Evolutionary conservation across 2,797 vertebrate genomes (phyloP).

Genomic region (Sorex maritimensis): DNA sequence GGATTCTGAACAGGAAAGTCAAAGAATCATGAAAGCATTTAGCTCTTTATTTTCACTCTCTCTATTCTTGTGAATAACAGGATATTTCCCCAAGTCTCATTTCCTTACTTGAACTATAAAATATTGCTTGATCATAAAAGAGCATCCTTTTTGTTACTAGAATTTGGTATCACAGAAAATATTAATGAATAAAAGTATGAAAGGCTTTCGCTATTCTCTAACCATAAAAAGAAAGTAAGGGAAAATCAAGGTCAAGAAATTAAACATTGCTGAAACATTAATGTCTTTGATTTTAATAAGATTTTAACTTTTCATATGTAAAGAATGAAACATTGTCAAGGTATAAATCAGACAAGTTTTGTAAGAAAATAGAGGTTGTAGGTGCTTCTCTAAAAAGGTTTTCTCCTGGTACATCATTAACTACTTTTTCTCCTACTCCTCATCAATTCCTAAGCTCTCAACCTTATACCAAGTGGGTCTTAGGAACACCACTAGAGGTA

Average conservation of each 20-base stretch:
- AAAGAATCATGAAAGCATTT: not conserved
- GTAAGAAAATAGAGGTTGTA: slow-evolving; percentile 29
- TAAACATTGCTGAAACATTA: not conserved
- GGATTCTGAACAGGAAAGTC: not conserved
- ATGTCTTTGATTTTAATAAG: slow-evolving; percentile 13
- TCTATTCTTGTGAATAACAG: not conserved
- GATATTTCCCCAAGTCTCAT: not conserved
- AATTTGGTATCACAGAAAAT: not conserved
- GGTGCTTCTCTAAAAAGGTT: slow-evolving; percentile 7
- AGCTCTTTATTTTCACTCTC: not conserved
- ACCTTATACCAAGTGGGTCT: not conserved
- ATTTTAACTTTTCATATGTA: not conserved
- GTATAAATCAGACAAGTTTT: slow-evolving; percentile 33
- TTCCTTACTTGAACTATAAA: not conserved
- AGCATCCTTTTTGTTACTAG: not conserved
- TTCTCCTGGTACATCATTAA: not conserved
- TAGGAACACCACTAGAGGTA: too few species aligned
- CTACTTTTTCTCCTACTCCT: not conserved
- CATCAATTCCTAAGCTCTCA: slow-evolving; percentile 39
- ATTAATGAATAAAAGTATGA: not conserved
- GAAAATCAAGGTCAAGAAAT: not conserved
- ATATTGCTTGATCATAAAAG: not conserved
- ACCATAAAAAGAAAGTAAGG: slow-evolving; percentile 23
- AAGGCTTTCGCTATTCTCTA: not conserved
- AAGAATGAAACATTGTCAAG: slow-evolving; percentile 38